Base-by-base conservation (phyloP, 2,888 invertebrate genomes). In the Oscheius sp. region DNA sequence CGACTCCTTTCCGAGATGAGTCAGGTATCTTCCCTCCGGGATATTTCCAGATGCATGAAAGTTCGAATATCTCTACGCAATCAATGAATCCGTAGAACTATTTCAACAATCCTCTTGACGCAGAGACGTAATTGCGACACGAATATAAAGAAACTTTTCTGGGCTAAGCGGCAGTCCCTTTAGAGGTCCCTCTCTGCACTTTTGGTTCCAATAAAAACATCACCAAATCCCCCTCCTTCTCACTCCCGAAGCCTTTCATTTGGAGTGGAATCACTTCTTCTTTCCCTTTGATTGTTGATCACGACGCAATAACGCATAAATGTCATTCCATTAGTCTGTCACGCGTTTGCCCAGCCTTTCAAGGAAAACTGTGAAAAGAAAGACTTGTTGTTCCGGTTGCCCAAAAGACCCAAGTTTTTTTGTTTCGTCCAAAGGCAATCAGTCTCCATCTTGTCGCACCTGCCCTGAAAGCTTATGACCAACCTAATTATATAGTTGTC, bases 401-500 rank as follows among this genome's bases (percentile, higher is more conserved):
- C 23, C 3, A 48, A 3, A 20, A 17, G 12, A 25, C 12, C 20
- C 48, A 48, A 25, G 15, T 48, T 23, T 48, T 48, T 48, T 48
- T 12, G 23, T 25, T n/a, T 17, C 8, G 37, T 34, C 8, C 6
- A 6, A 34, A 34, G 6, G 37, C 37, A 34, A 34, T 34, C 37
- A 34, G 37, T 34, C 37, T 34, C 37, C 37, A 6, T 12, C 37
- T 34, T 6, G 48, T 25, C 23, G 3, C 48, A 48, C 48, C 48
- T 48, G 48, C 48, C 25, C 10, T 17, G 23, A 23, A 45, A 23
- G 48, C 48, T 48, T 20, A 48, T 48, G 48, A 48, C 48, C 25
- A 48, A 48, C 48, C 48, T 48, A 48, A 48, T 48, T 48, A 48
- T 48, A 15, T 25, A 48, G 23, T 48, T 48, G 48, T 48, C 23